These are phyloP conservation scores for Zeus faber DNA, from an alignment of 2,113 vertebrate species.

Conservation along the genomic window DNA sequence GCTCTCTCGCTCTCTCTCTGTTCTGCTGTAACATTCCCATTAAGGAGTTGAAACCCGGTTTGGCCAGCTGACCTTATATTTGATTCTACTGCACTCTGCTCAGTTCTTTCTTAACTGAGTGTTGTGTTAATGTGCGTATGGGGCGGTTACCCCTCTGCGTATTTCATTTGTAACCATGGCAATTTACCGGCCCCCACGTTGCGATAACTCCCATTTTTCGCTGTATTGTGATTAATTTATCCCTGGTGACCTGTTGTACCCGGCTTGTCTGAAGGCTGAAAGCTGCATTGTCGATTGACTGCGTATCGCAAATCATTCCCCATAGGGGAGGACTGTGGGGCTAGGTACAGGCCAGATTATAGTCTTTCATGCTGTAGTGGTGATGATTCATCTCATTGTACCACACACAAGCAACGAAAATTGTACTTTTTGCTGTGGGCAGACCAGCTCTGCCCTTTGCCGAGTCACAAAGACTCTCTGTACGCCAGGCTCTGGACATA, in stretches of 20 bases:
- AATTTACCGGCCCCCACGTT: constrained; percentile 26
- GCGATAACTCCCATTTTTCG: constrained; percentile 49
- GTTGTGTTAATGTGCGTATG: constrained; percentile 36
- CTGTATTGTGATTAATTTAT: constrained; percentile 69
- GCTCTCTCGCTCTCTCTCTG: constrained; percentile 5
- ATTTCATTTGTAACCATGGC: constrained; percentile 49
- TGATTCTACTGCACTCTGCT: constrained; percentile 36
- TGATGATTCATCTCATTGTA: constrained; percentile 60
- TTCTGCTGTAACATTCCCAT: constrained; percentile 10
- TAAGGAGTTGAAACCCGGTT: constrained; percentile 39
- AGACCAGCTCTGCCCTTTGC: constrained; percentile 17
- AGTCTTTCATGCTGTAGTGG: constrained; percentile 54
- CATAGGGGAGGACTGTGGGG: constrained; percentile 28
- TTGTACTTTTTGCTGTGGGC: constrained; percentile 35
- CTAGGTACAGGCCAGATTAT: constrained; percentile 53
- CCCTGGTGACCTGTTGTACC: constrained; percentile 69
- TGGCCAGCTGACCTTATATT: constrained; percentile 21
- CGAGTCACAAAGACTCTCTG: constrained; percentile 7
- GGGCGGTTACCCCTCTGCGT: too few species aligned
- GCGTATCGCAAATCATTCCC: constrained; percentile 62
- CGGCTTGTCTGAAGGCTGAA: constrained; percentile 49
- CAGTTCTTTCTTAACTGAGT: constrained; percentile 34
- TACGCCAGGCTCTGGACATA: not conserved
- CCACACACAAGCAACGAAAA: constrained; percentile 44
- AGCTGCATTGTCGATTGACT: constrained; percentile 63